These are phyloP conservation scores for Bradysia coprophila DNA, from an alignment of 1,140 invertebrate genomes.

Conservation along the genomic window DNA sequence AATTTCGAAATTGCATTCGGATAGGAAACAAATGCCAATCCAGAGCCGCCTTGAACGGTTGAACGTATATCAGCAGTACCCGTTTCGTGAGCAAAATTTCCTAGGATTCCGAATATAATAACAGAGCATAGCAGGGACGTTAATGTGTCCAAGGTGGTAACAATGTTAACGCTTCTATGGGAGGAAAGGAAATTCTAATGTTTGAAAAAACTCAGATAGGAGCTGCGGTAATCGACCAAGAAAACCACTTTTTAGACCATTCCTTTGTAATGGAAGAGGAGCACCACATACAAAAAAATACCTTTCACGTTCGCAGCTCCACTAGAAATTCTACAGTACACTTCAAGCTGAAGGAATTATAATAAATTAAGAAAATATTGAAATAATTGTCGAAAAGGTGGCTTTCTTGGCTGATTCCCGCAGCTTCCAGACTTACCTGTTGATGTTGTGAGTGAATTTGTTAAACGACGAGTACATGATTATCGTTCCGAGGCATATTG, in stretches of 20 bases:
- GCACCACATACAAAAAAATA: too few relatives aligned
- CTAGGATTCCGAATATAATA: conserved; percentile 65
- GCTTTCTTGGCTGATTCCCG: too few relatives aligned
- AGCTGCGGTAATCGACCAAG: too few relatives aligned
- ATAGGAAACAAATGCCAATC: conserved; percentile 67
- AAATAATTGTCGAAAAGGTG: too few relatives aligned
- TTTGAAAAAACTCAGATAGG: too few relatives aligned
- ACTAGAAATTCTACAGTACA: too few relatives aligned
- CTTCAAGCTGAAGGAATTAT: too few relatives aligned
- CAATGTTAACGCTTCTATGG: conserved; percentile 46
- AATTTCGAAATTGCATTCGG: conserved; percentile 76
- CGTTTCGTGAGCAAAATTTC: conserved; percentile 40
- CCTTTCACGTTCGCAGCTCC: too few relatives aligned
- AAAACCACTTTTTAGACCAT: too few relatives aligned
- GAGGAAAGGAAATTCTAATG: conserved; percentile 31
- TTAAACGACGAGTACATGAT: conserved; percentile 74
- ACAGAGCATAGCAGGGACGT: conserved; percentile 64
- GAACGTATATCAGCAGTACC: conserved; percentile 21
- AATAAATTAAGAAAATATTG: too few relatives aligned
- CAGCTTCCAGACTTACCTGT: conserved; percentile 38
- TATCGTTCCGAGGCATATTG: conserved; percentile 65
- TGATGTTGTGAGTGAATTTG: conserved; percentile 57
- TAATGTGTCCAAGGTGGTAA: conserved; percentile 48
- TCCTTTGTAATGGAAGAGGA: too few relatives aligned
- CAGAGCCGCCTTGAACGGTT: conserved; percentile 39